Evolutionary conservation across 1,140 invertebrate species (phyloP), one percentile per base, ranked within the genome.

Genomic region (Neodiprion fabricii): DNA sequence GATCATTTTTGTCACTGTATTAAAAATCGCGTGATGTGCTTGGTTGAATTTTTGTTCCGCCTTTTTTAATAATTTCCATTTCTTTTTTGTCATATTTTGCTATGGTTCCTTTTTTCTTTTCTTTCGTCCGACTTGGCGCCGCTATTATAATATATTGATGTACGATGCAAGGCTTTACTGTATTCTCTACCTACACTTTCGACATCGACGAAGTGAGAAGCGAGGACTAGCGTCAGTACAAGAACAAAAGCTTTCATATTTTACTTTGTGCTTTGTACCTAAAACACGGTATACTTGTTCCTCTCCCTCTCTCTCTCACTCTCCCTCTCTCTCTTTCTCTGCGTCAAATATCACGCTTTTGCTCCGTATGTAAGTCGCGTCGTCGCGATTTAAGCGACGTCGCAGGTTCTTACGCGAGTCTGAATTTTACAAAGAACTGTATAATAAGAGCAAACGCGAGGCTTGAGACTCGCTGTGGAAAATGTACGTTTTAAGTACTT

Each of bases 161-260:
- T 40, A 40, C 28, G 28, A 40, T 40, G 28, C 28, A 40, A 40
- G 28, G 28, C 28, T 40, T 40, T 40, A 40, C 28, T 40, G 28
- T 5, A 40, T 61, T 17, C 11, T 61, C 53, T 61, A 61, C 53
- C n/a, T 61, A 61, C 53, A 61, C 53, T 61, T 61, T 61, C 53
- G 11, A 61, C 53, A 9, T 61, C 53, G 11, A 17, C 53, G n/a
- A 61, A 61, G n/a, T 17, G 53, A 61, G 53, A 61, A 3, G 53
- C 53, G 53, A 61, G n/a, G 11, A 9, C 53, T 61, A 61, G 11
- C 53, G 53, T 61, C 53, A 61, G 53, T 61, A 61, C 5, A 17
- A 61, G 53, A 61, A 61, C 53, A 61, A 61, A 61, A 61, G 53
- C 53, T 61, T 61, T 61, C 53, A 61, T 61, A 61, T 61, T 61